Percentiles rank a stretch among this genome's conserved stretches.
phyloP scores from a whole-genome alignment of 2,797 vertebrate species.

The Lacerta bilineata region DNA sequence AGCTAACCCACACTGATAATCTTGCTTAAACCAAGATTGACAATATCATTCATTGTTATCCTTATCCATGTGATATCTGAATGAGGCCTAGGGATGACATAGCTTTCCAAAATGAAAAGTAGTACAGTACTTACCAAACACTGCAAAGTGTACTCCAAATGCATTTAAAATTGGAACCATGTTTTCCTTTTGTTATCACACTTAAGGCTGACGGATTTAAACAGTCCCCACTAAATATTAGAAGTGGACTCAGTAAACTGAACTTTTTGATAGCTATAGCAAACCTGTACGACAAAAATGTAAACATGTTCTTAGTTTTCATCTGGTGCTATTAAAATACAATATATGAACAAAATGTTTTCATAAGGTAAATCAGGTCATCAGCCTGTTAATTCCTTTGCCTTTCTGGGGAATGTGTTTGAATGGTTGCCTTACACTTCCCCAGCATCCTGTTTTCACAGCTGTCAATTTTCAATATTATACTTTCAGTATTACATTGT shows the following conservation, averaged over 20 bases:
- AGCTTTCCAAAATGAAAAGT: conserved; percentile 7
- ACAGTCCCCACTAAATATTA: conserved; percentile 64
- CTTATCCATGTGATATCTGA: background rate
- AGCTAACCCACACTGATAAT: no score
- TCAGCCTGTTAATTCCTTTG: background rate
- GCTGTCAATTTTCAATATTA: background rate
- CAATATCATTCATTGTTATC: no score
- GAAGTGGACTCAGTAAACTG: conserved; percentile 57
- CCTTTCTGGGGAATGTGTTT: background rate
- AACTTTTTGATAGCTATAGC: conserved; percentile 60
- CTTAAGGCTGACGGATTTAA: conserved; percentile 71
- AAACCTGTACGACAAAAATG: conserved; percentile 54
- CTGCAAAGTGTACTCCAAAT: conserved; percentile 65
- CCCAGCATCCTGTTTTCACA: no score
- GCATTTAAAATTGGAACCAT: conserved; percentile 69
- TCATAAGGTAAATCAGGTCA: background rate
- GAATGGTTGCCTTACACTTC: background rate
- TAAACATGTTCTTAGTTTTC: background rate
- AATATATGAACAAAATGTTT: background rate
- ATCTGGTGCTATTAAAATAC: background rate
- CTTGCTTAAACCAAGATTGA: no score
- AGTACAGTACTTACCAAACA: conserved; percentile 63
- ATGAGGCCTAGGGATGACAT: background rate
- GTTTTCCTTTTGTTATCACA: conserved; percentile 67
- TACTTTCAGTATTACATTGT: no score